These are phyloP conservation scores for Cathartes aura DNA, from an alignment of 2,113 vertebrate genomes.

Conservation along the genomic window DNA sequence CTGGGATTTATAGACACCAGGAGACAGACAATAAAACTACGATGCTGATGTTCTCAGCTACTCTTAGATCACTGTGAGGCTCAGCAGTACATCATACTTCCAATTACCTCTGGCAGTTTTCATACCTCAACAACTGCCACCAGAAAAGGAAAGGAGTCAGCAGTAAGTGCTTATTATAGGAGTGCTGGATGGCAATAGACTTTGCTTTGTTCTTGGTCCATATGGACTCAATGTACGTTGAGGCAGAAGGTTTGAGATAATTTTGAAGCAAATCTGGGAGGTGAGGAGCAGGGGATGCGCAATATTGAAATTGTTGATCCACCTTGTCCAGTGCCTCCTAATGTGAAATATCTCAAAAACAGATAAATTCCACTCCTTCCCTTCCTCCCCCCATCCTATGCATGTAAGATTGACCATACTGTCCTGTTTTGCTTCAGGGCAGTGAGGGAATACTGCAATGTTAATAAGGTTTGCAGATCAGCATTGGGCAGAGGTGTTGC, in stretches of 20 bases:
- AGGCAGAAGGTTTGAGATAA: neutral
- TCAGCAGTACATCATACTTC: conserved; percentile 54
- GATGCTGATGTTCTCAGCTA: conserved; percentile 9
- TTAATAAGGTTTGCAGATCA: neutral
- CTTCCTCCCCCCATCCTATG: neutral
- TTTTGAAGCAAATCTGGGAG: neutral
- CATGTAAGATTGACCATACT: neutral
- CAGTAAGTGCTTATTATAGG: conserved; percentile 15
- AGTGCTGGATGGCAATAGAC: neutral
- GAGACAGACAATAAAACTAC: conserved; percentile 46
- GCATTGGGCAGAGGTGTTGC: neutral
- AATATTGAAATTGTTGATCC: neutral
- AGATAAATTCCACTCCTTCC: neutral
- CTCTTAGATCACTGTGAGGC: neutral
- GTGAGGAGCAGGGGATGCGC: neutral
- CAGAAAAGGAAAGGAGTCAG: conserved; percentile 47
- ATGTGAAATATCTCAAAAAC: neutral
- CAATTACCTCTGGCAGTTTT: conserved; percentile 68
- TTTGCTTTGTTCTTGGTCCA: conserved; percentile 46
- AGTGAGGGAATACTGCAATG: neutral
- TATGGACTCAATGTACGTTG: neutral
- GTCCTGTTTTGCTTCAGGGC: neutral
- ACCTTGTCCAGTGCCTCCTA: neutral
- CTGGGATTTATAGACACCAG: conserved; percentile 39
- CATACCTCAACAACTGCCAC: conserved; percentile 46